These are phyloP conservation scores for Madoqua kirkii DNA, from an alignment of 2,113 vertebrate genomes.

Conservation along the genomic window DNA sequence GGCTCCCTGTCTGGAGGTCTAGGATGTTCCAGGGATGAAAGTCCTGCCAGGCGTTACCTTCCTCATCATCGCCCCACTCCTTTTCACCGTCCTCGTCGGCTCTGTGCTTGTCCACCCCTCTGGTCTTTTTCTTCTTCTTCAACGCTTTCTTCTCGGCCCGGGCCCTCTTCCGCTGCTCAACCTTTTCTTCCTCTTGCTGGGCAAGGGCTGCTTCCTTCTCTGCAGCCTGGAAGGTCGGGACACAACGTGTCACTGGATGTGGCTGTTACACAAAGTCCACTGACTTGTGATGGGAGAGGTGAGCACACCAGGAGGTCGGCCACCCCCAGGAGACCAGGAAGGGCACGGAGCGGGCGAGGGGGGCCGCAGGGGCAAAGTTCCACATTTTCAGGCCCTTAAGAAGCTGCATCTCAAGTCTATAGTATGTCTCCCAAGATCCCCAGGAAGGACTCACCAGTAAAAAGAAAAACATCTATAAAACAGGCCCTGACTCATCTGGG, in stretches of 20 bases:
- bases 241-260: fast-evolving
- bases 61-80: conserved; percentile 87
- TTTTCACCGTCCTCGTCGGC: conserved; percentile 79
- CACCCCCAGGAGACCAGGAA: not conserved
- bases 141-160: conserved; percentile 88
- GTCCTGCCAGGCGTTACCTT: conserved; percentile 75
- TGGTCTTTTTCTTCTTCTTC: conserved; percentile 84
- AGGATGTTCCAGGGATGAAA: fast-evolving
- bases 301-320: fast-evolving
- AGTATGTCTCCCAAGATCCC: not conserved
- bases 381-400: fast-evolving
- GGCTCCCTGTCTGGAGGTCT: fast-evolving
- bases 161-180: conserved; percentile 84
- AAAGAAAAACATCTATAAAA: not conserved
- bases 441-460: not conserved
- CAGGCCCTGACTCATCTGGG: not conserved
- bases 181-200: conserved; percentile 89
- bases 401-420: not conserved
- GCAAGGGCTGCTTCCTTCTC: conserved; percentile 89
- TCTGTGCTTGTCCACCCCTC: conserved; percentile 84
- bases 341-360: fast-evolving
- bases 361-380: not conserved
- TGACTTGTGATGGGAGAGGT: fast-evolving
- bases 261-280: fast-evolving
- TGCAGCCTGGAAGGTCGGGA: conserved; percentile 80